Conservation (phyloP, 1,140 invertebrate genomes). For the Drosophila lacertosa region DNA sequence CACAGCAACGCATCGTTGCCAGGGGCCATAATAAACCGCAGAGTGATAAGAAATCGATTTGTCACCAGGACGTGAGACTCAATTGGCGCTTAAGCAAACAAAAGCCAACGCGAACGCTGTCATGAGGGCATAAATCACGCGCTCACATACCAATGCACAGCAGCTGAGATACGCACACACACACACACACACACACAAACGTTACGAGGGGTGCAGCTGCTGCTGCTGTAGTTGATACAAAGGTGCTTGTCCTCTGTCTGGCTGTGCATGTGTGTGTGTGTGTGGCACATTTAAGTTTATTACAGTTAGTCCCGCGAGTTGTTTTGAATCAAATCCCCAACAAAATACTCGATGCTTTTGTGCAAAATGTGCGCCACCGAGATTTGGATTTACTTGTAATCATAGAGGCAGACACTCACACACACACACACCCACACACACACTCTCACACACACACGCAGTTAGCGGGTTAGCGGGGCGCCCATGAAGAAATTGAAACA, state of each 20-base stretch:
- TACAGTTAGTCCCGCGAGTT: conserved; percentile 66
- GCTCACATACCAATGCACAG: conserved; percentile 33
- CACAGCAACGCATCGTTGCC: conserved; percentile 28
- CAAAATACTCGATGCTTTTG: conserved; percentile 67
- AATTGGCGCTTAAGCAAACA: conserved; percentile 78
- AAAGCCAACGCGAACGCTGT: conserved; percentile 55
- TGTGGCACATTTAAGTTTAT: conserved; percentile 64
- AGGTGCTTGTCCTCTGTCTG: conserved; percentile 28
- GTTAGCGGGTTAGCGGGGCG: background rate
- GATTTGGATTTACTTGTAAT: conserved; percentile 53
- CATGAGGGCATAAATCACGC: conserved; percentile 71
- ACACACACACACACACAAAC: background rate
- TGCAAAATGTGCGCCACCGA: conserved; percentile 54
- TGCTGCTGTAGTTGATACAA: conserved; percentile 10
- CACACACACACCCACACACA: background rate
- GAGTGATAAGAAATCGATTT: conserved; percentile 81
- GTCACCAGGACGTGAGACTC: conserved; percentile 74
- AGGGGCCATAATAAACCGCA: conserved; percentile 62
- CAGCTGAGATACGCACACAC: background rate
- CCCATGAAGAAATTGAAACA: conserved; percentile 64
- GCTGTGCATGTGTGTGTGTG: conserved; percentile 3
- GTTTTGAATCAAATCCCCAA: conserved; percentile 66
- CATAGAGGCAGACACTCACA: conserved; percentile 15
- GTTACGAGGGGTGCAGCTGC: conserved; percentile 8
- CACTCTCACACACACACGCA: background rate